Evolutionary conservation across 1,140 invertebrate species (phyloP), one percentile per base, ranked within the genome.

Genomic region (Aphis gossypii): DNA sequence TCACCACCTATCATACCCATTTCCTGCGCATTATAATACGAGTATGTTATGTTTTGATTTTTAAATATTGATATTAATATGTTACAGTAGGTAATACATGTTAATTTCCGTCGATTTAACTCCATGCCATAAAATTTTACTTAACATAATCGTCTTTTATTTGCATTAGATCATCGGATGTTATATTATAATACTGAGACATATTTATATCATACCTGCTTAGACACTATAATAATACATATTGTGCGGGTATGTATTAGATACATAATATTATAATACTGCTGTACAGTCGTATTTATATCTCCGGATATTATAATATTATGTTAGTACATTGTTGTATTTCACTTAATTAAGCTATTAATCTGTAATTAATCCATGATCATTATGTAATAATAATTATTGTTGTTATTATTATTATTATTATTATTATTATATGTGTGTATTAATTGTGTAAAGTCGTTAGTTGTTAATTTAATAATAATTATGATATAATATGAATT

Each of bases 401-500:
- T 83, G 1, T 82, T 82, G 2, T 38, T 82, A 82, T 82, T 86
- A 23, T 84, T 41, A 23, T 25, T 60, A 18, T 68, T 86, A 23
- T 41, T 44, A 44, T 83, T 84, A 14, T 46, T 86, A 46, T 46
- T 86, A 25, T 86, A 30, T 86, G 44, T 86, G 41, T 86, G 44
- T 46, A 86, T 46, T 86, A 41, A 87, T 87, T 87, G 86, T 87
- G 44, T 87, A 48, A 87, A 87, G 46, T 87, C 30, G 44, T 51
- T 87, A 87, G 30, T 48, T 46, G 18, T 46, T 48, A 87, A 87
- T 30, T 48, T 35, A 35, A 87, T 87, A 21, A 87, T 48, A 46
- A 48, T 46, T 9, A 46, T 35, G 44, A 46, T 87, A 44, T 48
- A 51, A 48, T 87, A 48, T 48, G 35, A 87, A 48, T 48, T 48